Evolutionary conservation across 2,113 vertebrate species (phyloP).

Genomic region (Elaphurus davidianus): DNA sequence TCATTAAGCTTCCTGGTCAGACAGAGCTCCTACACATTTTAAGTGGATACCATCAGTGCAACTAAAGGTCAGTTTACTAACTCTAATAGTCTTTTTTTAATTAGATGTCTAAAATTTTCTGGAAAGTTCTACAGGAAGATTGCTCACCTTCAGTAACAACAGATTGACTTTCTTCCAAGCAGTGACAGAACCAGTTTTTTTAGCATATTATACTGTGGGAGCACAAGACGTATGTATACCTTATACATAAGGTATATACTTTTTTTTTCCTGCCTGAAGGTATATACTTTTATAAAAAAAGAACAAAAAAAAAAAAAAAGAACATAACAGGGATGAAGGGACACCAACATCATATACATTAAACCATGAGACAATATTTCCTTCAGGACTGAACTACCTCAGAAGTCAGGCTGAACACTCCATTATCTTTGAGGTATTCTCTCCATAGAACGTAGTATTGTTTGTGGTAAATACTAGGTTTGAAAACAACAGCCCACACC

Average conservation of each 20-base stretch:
- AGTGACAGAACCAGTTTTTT: not conserved
- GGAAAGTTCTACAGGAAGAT: not conserved
- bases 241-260: not conserved
- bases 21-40: not conserved
- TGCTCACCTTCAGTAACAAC: not conserved
- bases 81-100: constrained; percentile 6
- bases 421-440: not conserved
- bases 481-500: not conserved
- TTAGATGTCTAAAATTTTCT: constrained; percentile 29
- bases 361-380: not conserved
- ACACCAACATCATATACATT: not conserved
- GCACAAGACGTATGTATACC: not conserved
- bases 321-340: not conserved
- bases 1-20: constrained; percentile 20
- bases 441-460: not conserved
- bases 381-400: not conserved
- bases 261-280: not conserved
- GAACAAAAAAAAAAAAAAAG: constrained; percentile 39
- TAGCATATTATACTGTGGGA: not conserved
- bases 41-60: not conserved
- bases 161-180: not conserved
- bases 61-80: constrained; percentile 25
- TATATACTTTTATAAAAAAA: not conserved
- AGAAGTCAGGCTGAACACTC: not conserved
- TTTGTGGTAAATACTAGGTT: not conserved